phyloP scores from a whole-genome alignment of 2,113 vertebrate species.

The Semnopithecus entellus region DNA sequence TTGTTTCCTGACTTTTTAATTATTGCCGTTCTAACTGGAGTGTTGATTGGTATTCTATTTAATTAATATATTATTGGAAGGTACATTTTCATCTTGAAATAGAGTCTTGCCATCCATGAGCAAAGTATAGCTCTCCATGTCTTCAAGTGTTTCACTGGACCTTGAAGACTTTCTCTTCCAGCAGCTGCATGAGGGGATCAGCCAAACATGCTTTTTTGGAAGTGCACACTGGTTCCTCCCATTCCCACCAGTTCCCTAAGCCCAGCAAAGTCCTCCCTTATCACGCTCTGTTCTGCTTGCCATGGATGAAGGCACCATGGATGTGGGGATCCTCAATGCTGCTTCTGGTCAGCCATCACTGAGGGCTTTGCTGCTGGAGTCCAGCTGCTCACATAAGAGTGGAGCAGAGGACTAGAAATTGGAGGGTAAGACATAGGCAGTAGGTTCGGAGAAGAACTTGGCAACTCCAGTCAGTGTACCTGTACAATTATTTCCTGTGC shows the following conservation, averaged over 20 bases:
- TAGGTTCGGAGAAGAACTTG: not conserved
- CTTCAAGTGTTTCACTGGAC: not conserved
- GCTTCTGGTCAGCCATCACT: not conserved
- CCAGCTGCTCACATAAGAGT: rapidly evolving
- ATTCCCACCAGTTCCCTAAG: not conserved
- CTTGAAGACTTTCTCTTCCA: not conserved
- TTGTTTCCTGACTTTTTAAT: no score
- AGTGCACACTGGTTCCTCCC: not conserved
- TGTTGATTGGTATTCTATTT: not conserved
- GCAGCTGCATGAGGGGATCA: not conserved
- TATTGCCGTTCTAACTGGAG: not conserved
- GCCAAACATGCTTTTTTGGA: not conserved
- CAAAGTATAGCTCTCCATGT: not conserved
- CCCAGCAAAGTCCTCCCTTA: not conserved
- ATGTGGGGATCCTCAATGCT: not conserved
- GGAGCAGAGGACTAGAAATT: not conserved
- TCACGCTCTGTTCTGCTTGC: not conserved
- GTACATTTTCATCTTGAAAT: conserved; percentile 13
- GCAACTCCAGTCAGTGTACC: not conserved
- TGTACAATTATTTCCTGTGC: not conserved
- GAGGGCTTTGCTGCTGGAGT: not conserved
- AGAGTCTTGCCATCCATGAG: not conserved
- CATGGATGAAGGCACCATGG: not conserved
- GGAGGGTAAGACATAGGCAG: not conserved
- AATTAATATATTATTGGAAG: conserved; percentile 34